Evolutionary conservation across 1,140 invertebrate genomes (phyloP).

Genomic region (Macrocentrus cingulum): DNA sequence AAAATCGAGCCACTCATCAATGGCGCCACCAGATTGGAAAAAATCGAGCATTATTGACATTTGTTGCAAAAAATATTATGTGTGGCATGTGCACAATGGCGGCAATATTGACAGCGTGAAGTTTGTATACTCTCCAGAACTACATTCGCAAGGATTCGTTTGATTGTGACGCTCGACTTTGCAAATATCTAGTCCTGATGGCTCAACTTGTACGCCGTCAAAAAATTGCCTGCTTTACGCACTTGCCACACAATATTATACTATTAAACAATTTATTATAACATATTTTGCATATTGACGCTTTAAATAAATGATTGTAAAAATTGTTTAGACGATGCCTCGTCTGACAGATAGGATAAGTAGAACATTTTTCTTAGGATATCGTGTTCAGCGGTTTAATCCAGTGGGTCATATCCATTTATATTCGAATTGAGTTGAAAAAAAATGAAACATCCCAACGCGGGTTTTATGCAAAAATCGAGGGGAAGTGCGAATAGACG

Average conservation of each 20-base stretch:
- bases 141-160: no score
- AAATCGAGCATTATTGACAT: no score
- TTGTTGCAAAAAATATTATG: no score
- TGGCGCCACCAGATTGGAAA: no score
- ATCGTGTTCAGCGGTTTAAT: background rate
- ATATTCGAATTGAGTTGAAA: background rate
- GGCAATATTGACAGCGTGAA: no score
- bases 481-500: slow-evolving; percentile 21
- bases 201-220: no score
- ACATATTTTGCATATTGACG: slow-evolving; percentile 24
- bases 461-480: slow-evolving; percentile 31
- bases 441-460: slow-evolving; percentile 20
- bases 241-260: slow-evolving; percentile 33
- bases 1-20: no score
- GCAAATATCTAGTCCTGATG: no score
- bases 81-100: no score
- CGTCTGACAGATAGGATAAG: background rate
- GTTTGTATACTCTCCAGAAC: no score
- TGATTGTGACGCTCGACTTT: no score
- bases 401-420: background rate
- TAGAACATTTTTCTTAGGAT: background rate
- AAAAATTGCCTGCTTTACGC: no score
- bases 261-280: slow-evolving; percentile 13
- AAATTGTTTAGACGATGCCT: slow-evolving; percentile 11
- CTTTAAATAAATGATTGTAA: slow-evolving; percentile 32